Evolutionary conservation across 2,797 vertebrate genomes (phyloP).

Genomic region (Anguilla marmorata): DNA sequence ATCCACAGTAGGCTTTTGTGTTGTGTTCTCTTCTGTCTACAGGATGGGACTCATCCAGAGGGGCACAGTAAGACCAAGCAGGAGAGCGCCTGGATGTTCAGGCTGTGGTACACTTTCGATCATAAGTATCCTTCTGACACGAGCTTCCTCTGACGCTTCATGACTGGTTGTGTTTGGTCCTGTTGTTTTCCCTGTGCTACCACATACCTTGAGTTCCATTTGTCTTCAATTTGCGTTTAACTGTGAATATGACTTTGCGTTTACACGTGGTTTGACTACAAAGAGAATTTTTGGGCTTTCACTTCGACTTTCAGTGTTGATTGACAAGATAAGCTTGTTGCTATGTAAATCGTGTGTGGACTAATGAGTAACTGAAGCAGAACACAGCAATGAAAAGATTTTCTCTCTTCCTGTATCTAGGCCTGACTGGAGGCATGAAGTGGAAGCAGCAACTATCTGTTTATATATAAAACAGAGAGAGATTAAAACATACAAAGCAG

Average conservation of each 20-base stretch:
- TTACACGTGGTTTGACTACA: neutral
- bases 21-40: conserved; percentile 33
- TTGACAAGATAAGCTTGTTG: neutral
- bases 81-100: conserved; percentile 97
- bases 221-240: neutral
- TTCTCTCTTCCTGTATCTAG: neutral
- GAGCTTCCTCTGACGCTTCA: neutral
- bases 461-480: neutral
- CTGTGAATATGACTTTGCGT: neutral
- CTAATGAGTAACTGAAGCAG: neutral
- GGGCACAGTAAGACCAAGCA: conserved; percentile 87
- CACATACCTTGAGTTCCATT: neutral
- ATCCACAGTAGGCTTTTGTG: neutral
- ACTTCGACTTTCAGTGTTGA: neutral
- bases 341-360: neutral
- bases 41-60: conserved; percentile 83
- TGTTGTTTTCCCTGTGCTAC: neutral
- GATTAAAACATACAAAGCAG: neutral
- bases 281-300: neutral
- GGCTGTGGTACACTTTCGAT: conserved; percentile 96
- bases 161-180: neutral
- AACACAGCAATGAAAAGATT: neutral
- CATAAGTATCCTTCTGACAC: conserved; percentile 93
- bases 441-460: neutral
- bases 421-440: neutral